Conservation (phyloP, 2,113 vertebrate genomes). For the Pelobates fuscus region DNA sequence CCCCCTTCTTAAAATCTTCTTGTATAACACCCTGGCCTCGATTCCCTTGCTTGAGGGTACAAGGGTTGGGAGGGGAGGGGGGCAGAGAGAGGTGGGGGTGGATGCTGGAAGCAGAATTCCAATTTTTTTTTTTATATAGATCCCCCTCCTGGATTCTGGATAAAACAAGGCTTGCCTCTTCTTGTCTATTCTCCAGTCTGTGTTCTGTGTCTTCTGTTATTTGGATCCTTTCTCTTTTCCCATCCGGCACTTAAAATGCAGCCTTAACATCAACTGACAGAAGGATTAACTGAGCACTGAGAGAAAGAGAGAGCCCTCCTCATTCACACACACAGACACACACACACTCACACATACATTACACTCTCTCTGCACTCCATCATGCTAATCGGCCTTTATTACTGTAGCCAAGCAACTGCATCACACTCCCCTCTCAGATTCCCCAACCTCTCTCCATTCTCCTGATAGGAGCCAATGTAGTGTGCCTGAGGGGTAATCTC, state of each 20-base stretch:
- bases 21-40: conserved; percentile 48
- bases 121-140: conserved; percentile 2
- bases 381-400: conserved; percentile 50
- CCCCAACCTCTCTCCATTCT: conserved; percentile 45
- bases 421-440: conserved; percentile 36
- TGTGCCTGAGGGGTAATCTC: conserved; percentile 26
- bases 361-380: conserved; percentile 43
- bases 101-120: conserved; percentile 13
- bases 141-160: conserved; percentile 32
- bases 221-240: conserved; percentile 62
- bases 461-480: conserved; percentile 42
- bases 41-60: conserved; percentile 49
- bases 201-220: conserved; percentile 53
- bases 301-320: conserved; percentile 67
- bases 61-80: neutral
- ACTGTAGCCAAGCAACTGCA: conserved; percentile 50
- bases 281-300: conserved; percentile 72
- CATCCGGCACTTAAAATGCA: conserved; percentile 71
- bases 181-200: neutral
- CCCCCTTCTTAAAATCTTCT: conserved; percentile 61
- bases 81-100: neutral
- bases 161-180: conserved; percentile 19
- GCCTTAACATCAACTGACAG: conserved; percentile 74
- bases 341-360: neutral
- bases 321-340: conserved; percentile 56